A percentile compares a stretch with the other conserved stretches of the same genome.
These are phyloP conservation scores for Prosopocoilus inquinatus DNA, from an alignment of 2,888 invertebrate species.

Conservation along the genomic window DNA sequence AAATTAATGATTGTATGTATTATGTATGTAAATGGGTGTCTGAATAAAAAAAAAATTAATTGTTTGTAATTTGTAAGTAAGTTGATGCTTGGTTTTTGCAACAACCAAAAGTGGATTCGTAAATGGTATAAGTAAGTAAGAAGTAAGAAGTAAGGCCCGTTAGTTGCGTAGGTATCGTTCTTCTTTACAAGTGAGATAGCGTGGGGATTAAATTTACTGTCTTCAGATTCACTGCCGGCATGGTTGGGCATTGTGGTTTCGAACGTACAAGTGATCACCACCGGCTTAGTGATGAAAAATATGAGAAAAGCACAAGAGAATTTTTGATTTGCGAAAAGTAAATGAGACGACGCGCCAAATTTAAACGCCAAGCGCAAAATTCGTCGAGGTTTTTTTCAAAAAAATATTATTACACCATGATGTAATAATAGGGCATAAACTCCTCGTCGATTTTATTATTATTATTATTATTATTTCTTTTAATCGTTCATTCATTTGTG, in stretches of 20 bases:
- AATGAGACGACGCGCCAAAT: too few species aligned
- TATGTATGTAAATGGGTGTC: too few species aligned
- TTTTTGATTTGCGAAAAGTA: too few species aligned
- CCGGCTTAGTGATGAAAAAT: constrained; percentile 15
- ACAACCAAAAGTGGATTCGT: not conserved
- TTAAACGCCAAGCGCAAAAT: too few species aligned
- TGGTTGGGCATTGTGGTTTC: constrained; percentile 17
- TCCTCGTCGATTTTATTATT: not conserved
- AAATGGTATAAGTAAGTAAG: too few species aligned
- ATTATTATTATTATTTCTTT: too few species aligned
- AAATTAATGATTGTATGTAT: too few species aligned
- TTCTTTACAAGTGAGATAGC: constrained; percentile 13
- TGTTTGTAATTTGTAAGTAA: not conserved
- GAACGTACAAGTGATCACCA: constrained; percentile 23
- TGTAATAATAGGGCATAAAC: too few species aligned
- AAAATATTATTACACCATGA: too few species aligned
- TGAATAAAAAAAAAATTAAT: too few species aligned
- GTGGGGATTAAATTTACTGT: constrained; percentile 29
- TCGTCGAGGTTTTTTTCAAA: too few species aligned
- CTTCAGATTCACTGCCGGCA: constrained; percentile 29
- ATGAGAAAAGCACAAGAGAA: not conserved
- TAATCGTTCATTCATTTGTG: too few species aligned
- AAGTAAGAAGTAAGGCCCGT: constrained; percentile 4
- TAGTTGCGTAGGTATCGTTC: constrained; percentile 3
- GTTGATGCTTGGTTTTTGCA: not conserved